Evolutionary conservation across 1,140 invertebrate genomes (phyloP).

Genomic region (Pseudomyrmex sp.): DNA sequence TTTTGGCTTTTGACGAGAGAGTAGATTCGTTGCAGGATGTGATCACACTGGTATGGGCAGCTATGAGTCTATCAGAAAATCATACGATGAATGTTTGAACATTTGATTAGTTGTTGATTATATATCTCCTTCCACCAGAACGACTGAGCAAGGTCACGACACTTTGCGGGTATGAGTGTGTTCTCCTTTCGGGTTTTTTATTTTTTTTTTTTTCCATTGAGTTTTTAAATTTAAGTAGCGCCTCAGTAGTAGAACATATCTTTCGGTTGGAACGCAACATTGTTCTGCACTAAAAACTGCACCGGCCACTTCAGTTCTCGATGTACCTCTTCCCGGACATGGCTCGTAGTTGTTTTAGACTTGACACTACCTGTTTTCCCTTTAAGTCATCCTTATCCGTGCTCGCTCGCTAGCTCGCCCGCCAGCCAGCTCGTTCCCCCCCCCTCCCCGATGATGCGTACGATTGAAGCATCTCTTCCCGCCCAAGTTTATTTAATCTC

Average conservation of each 20-base stretch:
- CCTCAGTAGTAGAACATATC: conserved; percentile 72
- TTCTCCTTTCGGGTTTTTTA: conserved; percentile 58
- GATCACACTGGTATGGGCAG: conserved; percentile 75
- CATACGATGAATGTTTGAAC: conserved; percentile 67
- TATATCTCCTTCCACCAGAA: conserved; percentile 34
- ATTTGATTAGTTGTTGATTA: conserved; percentile 72
- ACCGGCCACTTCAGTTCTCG: conserved; percentile 77
- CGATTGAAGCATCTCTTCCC: conserved; percentile 70
- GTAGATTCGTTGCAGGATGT: conserved; percentile 75
- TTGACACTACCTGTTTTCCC: conserved; percentile 15
- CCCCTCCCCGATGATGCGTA: conserved; percentile 53
- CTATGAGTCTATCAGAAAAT: conserved; percentile 59
- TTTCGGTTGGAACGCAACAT: conserved; percentile 81
- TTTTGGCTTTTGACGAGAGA: conserved; percentile 75
- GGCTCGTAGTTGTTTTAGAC: conserved; percentile 78
- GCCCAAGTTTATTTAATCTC: conserved; percentile 64
- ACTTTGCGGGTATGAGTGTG: conserved; percentile 68
- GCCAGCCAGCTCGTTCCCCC: not conserved
- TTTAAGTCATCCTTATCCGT: not conserved
- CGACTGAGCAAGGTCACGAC: conserved; percentile 60
- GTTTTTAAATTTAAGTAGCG: conserved; percentile 71
- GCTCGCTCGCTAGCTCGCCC: not conserved
- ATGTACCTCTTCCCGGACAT: conserved; percentile 69
- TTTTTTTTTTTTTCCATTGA: conserved; percentile 52
- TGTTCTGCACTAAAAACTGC: conserved; percentile 81